Conservation (phyloP, 2,888 invertebrate species). For the Dysmachus trigonus region DNA sequence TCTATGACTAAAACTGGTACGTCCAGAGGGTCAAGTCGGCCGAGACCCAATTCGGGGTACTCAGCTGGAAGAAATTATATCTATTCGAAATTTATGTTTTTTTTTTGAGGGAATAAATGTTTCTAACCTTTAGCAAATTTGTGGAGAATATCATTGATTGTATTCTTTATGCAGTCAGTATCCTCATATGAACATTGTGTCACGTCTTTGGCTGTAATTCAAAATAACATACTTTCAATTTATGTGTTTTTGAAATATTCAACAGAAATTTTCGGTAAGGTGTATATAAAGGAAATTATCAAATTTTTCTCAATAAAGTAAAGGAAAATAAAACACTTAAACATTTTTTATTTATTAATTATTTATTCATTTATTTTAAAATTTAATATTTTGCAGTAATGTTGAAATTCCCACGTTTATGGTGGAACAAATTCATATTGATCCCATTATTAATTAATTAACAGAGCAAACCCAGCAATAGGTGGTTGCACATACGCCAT, state of each 20-base stretch:
- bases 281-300: no score
- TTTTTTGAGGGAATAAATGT: not conserved
- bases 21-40: slow-evolving; percentile 10
- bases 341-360: no score
- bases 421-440: no score
- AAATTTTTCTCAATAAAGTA: no score
- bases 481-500: no score
- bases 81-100: not conserved
- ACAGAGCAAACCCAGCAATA: no score
- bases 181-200: slow-evolving; percentile 41
- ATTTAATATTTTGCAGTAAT: no score
- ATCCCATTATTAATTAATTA: no score
- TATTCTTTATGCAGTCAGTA: slow-evolving; percentile 19
- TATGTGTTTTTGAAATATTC: not conserved
- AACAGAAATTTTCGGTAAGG: no score
- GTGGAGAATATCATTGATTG: slow-evolving; percentile 21
- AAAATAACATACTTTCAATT: not conserved
- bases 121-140: not conserved
- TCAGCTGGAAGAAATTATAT: not conserved
- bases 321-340: no score
- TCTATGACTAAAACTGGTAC: slow-evolving; percentile 11
- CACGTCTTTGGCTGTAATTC: slow-evolving; percentile 4
- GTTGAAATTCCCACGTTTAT: no score
- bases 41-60: not conserved
- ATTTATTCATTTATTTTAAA: no score